A percentile compares a stretch with the other conserved stretches of the same genome.
Evolutionary conservation across 2,888 invertebrate species (phyloP).

Genomic region (Thereva unica): DNA sequence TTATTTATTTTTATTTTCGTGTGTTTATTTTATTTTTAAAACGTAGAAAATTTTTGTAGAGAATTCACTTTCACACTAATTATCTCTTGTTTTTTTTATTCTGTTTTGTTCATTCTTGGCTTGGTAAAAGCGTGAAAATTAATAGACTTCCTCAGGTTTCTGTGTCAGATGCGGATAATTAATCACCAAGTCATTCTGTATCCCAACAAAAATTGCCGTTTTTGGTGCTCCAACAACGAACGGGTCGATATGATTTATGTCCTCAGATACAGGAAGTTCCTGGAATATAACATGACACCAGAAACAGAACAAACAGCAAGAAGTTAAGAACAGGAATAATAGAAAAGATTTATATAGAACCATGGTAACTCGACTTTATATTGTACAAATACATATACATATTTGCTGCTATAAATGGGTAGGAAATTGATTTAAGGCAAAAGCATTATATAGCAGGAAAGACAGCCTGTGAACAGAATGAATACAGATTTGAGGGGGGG

Average conservation of each 20-base stretch:
- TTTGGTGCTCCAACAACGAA: conserved; percentile 54
- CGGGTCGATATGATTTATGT: conserved; percentile 56
- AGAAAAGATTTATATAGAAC: not conserved
- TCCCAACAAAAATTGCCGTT: conserved; percentile 55
- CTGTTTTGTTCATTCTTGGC: not conserved
- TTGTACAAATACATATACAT: not conserved
- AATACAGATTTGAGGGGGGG: too few species aligned
- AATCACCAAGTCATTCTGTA: conserved; percentile 53
- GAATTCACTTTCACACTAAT: too few species aligned
- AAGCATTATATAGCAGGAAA: too few species aligned
- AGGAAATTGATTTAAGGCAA: too few species aligned
- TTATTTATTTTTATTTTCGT: too few species aligned
- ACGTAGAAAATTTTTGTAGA: too few species aligned
- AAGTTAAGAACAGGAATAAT: conserved; percentile 27
- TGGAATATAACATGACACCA: conserved; percentile 45
- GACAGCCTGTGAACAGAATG: too few species aligned
- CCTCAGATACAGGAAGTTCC: conserved; percentile 53
- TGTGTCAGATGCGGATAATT: conserved; percentile 45
- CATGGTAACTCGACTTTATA: conserved; percentile 1
- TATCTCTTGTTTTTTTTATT: not conserved
- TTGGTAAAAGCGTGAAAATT: not conserved
- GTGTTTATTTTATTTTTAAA: too few species aligned
- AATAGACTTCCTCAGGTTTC: conserved; percentile 23
- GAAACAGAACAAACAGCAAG: conserved; percentile 12
- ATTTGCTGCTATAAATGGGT: too few species aligned